Conservation (phyloP, 2,113 vertebrate genomes). For the Xiphophorus couchianus region DNA sequence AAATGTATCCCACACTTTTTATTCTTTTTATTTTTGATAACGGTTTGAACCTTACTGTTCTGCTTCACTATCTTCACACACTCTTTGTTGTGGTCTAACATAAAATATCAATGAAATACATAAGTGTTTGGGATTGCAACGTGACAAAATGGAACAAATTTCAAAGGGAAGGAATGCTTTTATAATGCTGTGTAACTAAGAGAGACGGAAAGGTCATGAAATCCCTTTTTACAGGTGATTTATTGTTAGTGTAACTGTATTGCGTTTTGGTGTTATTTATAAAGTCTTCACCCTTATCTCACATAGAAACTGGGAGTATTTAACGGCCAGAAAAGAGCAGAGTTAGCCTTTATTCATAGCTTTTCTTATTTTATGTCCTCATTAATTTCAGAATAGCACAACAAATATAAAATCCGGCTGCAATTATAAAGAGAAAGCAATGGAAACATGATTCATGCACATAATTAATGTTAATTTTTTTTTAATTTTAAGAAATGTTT, state of each 20-base stretch:
- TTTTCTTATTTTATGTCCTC: background rate
- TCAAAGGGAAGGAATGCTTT: background rate
- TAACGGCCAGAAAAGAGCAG: background rate
- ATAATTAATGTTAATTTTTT: background rate
- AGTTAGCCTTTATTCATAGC: conserved; percentile 17
- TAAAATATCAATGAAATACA: background rate
- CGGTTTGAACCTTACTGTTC: background rate
- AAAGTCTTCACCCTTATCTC: conserved; percentile 18
- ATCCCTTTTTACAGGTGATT: background rate
- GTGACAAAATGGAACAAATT: background rate
- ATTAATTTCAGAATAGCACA: conserved; percentile 9
- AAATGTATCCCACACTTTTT: background rate
- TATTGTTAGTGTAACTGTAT: conserved; percentile 10
- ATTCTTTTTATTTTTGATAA: background rate
- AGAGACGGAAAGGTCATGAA: conserved; percentile 32
- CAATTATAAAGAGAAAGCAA: background rate
- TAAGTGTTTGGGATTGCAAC: background rate
- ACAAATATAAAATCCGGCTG: background rate
- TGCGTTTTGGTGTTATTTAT: conserved; percentile 56
- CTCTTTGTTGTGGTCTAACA: background rate
- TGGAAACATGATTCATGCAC: background rate
- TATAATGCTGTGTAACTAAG: background rate
- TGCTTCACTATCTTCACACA: background rate
- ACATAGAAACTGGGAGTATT: conserved; percentile 13
- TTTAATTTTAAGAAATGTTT: background rate